Percentiles rank a stretch among this genome's conserved stretches.
Evolutionary conservation across 1,140 invertebrate genomes (phyloP).

Genomic region (Pteromalus puparum): DNA sequence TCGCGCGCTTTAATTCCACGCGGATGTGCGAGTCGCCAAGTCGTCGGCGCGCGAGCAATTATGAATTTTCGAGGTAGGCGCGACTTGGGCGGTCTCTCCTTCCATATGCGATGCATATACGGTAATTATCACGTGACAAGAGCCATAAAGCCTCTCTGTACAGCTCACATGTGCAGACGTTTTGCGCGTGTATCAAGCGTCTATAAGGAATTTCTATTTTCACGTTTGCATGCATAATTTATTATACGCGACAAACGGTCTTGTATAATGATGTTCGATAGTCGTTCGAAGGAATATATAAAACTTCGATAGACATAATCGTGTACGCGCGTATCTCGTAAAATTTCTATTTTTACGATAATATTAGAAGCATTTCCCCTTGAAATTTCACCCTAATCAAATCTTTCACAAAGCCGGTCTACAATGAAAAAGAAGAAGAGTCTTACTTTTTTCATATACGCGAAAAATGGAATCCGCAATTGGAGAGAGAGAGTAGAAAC

Average conservation of each 20-base stretch:
- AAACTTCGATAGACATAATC: neutral
- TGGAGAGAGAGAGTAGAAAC: constrained; percentile 28
- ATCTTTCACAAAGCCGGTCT: neutral
- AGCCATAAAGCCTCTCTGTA: constrained; percentile 29
- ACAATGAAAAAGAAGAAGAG: neutral
- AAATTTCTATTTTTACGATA: neutral
- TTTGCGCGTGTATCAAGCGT: neutral
- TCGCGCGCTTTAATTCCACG: constrained; percentile 46
- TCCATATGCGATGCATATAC: neutral
- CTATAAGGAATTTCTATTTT: constrained; percentile 21
- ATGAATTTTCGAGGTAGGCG: constrained; percentile 31
- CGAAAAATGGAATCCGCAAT: constrained; percentile 42
- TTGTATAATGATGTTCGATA: neutral
- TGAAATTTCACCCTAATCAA: neutral
- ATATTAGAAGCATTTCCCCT: neutral
- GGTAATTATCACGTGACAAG: constrained; percentile 60
- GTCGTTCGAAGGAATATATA: neutral
- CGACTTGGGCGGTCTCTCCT: constrained; percentile 50
- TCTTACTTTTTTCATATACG: constrained; percentile 40
- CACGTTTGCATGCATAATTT: neutral
- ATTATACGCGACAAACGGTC: neutral
- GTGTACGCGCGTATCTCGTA: neutral
- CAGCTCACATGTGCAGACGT: neutral
- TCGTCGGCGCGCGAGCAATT: neutral
- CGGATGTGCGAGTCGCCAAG: constrained; percentile 5